A percentile compares a stretch with the other conserved stretches of the same genome.
These are phyloP conservation scores for Cryptophagus acutangulus DNA, from an alignment of 2,888 invertebrate genomes.

Conservation along the genomic window DNA sequence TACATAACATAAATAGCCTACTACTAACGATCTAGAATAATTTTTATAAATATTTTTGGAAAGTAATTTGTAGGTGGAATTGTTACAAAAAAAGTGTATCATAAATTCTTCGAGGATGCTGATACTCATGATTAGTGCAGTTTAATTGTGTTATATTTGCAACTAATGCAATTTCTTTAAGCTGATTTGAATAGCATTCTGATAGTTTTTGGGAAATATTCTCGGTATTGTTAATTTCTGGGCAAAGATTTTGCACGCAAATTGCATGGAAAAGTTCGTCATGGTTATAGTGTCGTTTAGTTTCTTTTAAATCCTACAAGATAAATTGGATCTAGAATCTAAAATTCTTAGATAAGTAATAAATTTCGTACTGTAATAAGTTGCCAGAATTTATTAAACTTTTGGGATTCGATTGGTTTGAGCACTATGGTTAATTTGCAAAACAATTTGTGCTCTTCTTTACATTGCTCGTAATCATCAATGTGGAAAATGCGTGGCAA, in stretches of 20 bases:
- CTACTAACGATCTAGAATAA: not conserved
- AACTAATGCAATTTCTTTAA: constrained; percentile 16
- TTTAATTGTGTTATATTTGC: constrained; percentile 16
- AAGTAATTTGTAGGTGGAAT: constrained; percentile 3
- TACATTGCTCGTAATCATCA: constrained; percentile 24
- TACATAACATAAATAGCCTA: constrained; percentile 12
- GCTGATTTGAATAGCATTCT: constrained; percentile 22
- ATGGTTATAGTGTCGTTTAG: constrained; percentile 27
- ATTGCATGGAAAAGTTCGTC: constrained; percentile 28
- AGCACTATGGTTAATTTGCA: constrained; percentile 23
- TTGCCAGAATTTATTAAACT: constrained; percentile 25
- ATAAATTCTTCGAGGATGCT: constrained; percentile 16
- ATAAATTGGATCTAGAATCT: constrained; percentile 5
- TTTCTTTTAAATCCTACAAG: constrained; percentile 24
- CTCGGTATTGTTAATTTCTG: constrained; percentile 6
- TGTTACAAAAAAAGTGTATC: constrained; percentile 21
- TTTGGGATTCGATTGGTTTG: constrained; percentile 16
- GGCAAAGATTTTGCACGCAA: constrained; percentile 24
- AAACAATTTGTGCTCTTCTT: constrained; percentile 19
- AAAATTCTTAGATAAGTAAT: not conserved
- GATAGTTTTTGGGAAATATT: constrained; percentile 9
- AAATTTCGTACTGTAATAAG: constrained; percentile 20
- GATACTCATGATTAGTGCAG: constrained; percentile 18
- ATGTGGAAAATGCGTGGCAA: constrained; percentile 29
- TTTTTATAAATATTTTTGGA: not conserved